Evolutionary conservation across 2,113 vertebrate genomes (phyloP), one percentile per base, ranked within the genome.

Genomic region (Bambusicola thoracicus): DNA sequence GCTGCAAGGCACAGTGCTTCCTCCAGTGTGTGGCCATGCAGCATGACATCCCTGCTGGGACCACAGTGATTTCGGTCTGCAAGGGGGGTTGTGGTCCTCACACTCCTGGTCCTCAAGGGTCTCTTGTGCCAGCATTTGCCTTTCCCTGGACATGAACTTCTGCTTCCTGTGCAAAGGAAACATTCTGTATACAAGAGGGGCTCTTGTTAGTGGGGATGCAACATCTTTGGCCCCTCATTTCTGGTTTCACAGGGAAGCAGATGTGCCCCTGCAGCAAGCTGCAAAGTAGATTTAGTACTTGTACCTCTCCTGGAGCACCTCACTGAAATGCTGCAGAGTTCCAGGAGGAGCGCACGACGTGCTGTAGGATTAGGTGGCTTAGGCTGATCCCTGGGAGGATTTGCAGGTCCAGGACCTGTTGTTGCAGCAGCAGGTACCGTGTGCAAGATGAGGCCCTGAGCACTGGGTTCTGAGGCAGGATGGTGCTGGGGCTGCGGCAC

Each of bases 301-400:
- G 48, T 51, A 27, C 9, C 0, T 91, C 81, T 95, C 51, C 65
- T 40, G 68, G 79, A 96, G 85, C 65, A 87, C 91, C 87, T 92
- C 73, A 67, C 75, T 1, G 3, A 91, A 94, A 63, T 0, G 2
- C 61, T 48, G 65, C 59, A 32, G 65, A 78, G 90, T 40, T 90
- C 65, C 67, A 88, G 82, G 79, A 65, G 0, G 0, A 63, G 81
- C 11, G 70, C 11, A 8, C 7, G 0, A 43, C 61, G 82, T 11
- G 72, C 79, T 82, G 75, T 21, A 36, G 88, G 96, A 95, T 93
- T 94, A 96, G 36, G 76, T 63, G 18, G 88, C 76, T 88, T 93
- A 91, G 88, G 67, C 92, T 78, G 88, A 90, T 93, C 87, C 90
- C 76, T 2, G 4, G 80, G 80, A 93, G 92, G 90, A 93, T 94